phyloP scores from a whole-genome alignment of 2,797 vertebrate genomes.

The Knipowitschia caucasica region DNA sequence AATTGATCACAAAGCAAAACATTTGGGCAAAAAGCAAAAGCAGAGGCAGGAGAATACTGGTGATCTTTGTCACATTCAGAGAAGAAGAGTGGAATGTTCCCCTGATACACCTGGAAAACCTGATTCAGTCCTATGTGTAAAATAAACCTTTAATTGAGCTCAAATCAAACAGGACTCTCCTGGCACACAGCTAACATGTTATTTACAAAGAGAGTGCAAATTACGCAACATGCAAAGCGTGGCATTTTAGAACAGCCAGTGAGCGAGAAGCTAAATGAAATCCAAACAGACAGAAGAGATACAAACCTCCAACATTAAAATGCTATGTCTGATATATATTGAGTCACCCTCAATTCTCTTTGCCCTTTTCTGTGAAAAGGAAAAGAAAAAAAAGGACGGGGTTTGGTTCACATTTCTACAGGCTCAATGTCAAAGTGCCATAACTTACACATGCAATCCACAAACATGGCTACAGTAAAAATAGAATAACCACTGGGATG shows the following conservation, averaged over 20 bases:
- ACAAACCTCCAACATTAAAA: slow-evolving; percentile 99
- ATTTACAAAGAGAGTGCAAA: slow-evolving; percentile 27
- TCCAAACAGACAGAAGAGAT: slow-evolving; percentile 50
- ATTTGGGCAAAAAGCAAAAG: slow-evolving; percentile 32
- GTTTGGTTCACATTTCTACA: slow-evolving; percentile 53
- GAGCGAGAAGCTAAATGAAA: slow-evolving; percentile 57
- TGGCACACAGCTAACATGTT: slow-evolving; percentile 34
- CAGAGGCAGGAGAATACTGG: slow-evolving; percentile 61
- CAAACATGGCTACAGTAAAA: slow-evolving; percentile 34
- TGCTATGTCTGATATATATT: slow-evolving; percentile 99
- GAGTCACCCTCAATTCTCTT: slow-evolving; percentile 98
- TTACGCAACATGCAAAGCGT: slow-evolving; percentile 66
- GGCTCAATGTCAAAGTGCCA: slow-evolving; percentile 30
- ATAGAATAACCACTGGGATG: slow-evolving; percentile 31
- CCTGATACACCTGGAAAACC: not conserved
- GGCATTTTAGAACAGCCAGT: slow-evolving; percentile 49
- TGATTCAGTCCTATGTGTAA: not conserved
- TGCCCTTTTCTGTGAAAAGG: slow-evolving; percentile 93
- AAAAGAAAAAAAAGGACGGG: slow-evolving; percentile 63
- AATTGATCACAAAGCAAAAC: slow-evolving; percentile 10
- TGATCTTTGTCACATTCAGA: not conserved
- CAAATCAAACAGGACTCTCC: slow-evolving; percentile 57
- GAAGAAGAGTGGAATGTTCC: not conserved
- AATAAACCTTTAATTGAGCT: slow-evolving; percentile 1
- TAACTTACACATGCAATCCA: slow-evolving; percentile 56